Percentiles rank a stretch among this genome's conserved stretches.
Evolutionary conservation across 2,797 vertebrate genomes (phyloP).

Genomic region (Otus scops): DNA sequence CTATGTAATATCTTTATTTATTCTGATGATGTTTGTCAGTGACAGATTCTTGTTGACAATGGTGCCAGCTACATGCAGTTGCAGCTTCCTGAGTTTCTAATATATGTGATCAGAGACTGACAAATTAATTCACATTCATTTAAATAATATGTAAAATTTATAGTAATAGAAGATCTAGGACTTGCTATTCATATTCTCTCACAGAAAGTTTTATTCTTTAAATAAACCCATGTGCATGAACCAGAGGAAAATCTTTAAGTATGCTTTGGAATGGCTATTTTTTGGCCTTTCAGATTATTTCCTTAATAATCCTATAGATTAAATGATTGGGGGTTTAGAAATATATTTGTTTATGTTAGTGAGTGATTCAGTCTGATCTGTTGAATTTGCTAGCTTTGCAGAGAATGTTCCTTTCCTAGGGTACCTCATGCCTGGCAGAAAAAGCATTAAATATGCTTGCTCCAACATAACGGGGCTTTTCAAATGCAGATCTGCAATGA

Average conservation of each 20-base stretch:
- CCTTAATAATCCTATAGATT: not conserved
- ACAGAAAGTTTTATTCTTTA: not conserved
- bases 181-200: not conserved
- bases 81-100: not conserved
- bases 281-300: not conserved
- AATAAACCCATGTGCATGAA: not conserved
- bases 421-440: not conserved
- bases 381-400: not conserved
- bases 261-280: not conserved
- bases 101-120: not conserved
- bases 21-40: not conserved
- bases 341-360: not conserved
- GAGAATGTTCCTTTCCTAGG: not conserved
- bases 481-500: not conserved
- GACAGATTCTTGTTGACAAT: not conserved
- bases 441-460: not conserved
- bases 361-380: not conserved
- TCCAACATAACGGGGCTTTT: not conserved
- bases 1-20: not conserved
- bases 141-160: not conserved
- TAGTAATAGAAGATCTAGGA: not conserved
- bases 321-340: not conserved
- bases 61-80: not conserved
- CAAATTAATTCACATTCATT: not conserved
- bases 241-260: not conserved